phyloP scores from a whole-genome alignment of 2,888 invertebrate genomes.

The Drosophila crucigera region DNA sequence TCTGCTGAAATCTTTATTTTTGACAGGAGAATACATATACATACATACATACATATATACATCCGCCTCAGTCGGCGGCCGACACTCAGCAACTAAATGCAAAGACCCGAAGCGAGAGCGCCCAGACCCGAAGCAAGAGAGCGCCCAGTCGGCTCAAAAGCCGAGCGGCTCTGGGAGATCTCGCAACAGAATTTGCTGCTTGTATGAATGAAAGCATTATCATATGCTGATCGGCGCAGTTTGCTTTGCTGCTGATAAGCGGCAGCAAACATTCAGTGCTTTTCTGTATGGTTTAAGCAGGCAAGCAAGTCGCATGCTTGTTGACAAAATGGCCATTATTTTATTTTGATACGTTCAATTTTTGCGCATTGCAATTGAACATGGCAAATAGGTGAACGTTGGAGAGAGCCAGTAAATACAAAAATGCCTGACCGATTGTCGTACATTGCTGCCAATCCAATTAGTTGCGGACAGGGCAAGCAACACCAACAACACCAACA shows the following conservation, averaged over 20 bases:
- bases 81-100: neutral
- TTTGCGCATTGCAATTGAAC: conserved; percentile 43
- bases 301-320: too few relatives aligned
- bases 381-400: conserved; percentile 2
- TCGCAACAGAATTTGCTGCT: neutral
- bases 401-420: conserved; percentile 25
- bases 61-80: neutral
- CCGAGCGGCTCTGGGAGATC: neutral
- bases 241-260: neutral
- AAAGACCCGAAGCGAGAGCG: neutral
- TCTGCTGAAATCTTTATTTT: neutral
- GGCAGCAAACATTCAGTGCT: neutral
- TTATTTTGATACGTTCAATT: conserved; percentile 26
- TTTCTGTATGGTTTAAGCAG: neutral
- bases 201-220: neutral
- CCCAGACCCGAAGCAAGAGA: neutral
- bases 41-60: neutral
- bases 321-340: conserved; percentile 21
- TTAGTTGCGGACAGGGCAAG: conserved; percentile 69
- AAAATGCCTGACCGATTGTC: conserved; percentile 34
- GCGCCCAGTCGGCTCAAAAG: neutral
- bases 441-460: conserved; percentile 64
- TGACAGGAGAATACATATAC: neutral
- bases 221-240: neutral
- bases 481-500: neutral